These are phyloP conservation scores for Pampus argenteus DNA, from an alignment of 2,797 vertebrate genomes.

Conservation along the genomic window DNA sequence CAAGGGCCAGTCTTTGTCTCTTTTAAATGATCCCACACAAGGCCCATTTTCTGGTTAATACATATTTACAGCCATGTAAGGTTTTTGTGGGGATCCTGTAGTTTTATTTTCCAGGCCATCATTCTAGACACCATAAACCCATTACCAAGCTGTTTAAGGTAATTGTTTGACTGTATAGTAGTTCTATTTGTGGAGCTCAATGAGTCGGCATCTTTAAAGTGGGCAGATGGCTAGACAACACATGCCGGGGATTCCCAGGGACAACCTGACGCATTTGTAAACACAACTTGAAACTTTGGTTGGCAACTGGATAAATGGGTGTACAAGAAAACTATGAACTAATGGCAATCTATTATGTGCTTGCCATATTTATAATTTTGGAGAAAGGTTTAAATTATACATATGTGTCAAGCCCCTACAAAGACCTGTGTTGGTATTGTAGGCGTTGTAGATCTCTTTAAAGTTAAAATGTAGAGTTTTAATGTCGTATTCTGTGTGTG, in stretches of 20 bases:
- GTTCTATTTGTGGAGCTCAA: slow-evolving; percentile 79
- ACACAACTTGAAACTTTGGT: slow-evolving; percentile 47
- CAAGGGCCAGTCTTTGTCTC: slow-evolving; percentile 86
- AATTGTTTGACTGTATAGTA: slow-evolving; percentile 84
- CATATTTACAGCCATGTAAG: slow-evolving; percentile 93
- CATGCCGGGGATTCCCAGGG: slow-evolving; percentile 77
- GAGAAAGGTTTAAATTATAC: neutral
- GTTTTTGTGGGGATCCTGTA: slow-evolving; percentile 90
- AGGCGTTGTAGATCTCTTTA: neutral
- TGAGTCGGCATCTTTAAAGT: slow-evolving; percentile 77
- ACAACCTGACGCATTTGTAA: slow-evolving; percentile 62
- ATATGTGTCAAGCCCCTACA: neutral
- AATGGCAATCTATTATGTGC: neutral
- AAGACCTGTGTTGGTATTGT: neutral
- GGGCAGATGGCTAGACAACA: slow-evolving; percentile 86
- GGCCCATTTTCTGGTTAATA: slow-evolving; percentile 95
- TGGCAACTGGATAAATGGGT: slow-evolving; percentile 14
- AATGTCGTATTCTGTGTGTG: slow-evolving; percentile 19
- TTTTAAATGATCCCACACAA: slow-evolving; percentile 91
- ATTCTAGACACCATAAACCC: slow-evolving; percentile 91
- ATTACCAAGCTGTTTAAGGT: slow-evolving; percentile 90
- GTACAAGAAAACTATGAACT: slow-evolving; percentile 2
- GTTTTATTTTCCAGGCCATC: slow-evolving; percentile 91
- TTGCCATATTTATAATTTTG: slow-evolving; percentile 1
- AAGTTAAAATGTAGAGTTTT: slow-evolving; percentile 4